Base-by-base conservation (phyloP, 2,888 invertebrate genomes). In the Bombyx huttoni region DNA sequence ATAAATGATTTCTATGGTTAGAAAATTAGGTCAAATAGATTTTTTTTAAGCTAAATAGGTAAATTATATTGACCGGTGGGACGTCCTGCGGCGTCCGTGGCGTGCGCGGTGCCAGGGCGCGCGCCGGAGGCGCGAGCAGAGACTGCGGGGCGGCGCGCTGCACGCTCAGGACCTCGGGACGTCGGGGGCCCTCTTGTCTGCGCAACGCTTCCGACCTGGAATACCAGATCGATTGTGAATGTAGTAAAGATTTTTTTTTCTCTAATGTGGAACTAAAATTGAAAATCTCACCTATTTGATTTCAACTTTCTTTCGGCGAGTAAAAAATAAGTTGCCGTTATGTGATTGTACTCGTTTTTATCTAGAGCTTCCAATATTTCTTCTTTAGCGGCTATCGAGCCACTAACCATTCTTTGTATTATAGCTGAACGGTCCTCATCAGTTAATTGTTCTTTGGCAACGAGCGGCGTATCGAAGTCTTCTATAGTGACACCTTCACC, bases 251-350 rank as follows among this genome's bases (percentile, higher is more conserved):
- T 7, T 40, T 40, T 12, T 40, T 40, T 40, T 7, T 10, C 8
- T 40, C 40, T 40, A 40, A 40, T 40, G 7, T 8, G 2, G 7
- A 40, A 40, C 7, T 40, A 40, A 53, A 55, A 47, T 51, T 46
- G 45, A 14, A 13, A 52, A n/a, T 55, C 62, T 65, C 68, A 94
- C 65, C 96, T 90, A 70, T 94, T 92, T 51, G 93, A 91, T 59
- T 95, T 91, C 48, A 99, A 89, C 76, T 97, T 95, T 59, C 97
- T 90, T 84, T 99, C 99, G 12, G 98, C 98, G 64, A 99, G 88
- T 64, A 99, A 90, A 86, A 96, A 99, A 86, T 98, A 99, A 14
- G 99, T 99, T 49, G 99, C 99, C 35, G 99, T 98, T 69, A 99
- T 94, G 81, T 99, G 98, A 88, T 98, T 98, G 85, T 99, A 99